Evolutionary conservation across 2,888 invertebrate species (phyloP).

Genomic region (Paralinhomoeus sp.): DNA sequence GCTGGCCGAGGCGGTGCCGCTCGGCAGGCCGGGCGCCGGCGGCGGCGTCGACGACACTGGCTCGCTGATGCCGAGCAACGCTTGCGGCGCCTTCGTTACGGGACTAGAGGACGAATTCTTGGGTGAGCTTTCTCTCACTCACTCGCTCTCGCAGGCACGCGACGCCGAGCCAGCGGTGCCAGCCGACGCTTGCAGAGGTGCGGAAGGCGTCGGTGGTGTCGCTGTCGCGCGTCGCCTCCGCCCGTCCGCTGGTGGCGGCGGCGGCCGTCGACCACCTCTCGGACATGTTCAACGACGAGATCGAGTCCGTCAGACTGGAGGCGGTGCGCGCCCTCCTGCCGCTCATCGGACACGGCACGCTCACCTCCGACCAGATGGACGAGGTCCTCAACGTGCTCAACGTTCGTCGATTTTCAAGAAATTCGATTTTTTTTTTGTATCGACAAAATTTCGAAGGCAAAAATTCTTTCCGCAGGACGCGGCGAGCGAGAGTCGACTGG

Average conservation of each 20-base stretch:
- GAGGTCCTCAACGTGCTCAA: no score
- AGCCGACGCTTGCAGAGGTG: slow-evolving; percentile 55
- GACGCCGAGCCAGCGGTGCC: neutral
- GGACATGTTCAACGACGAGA: slow-evolving; percentile 99
- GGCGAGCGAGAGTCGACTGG: slow-evolving; percentile 75
- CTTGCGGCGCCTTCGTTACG: slow-evolving; percentile 92
- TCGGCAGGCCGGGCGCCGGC: slow-evolving; percentile 42
- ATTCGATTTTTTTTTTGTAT: no score
- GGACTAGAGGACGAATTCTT: slow-evolving; percentile 45
- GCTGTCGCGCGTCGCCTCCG: slow-evolving; percentile 59
- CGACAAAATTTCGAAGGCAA: no score
- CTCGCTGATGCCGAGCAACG: slow-evolving; percentile 73
- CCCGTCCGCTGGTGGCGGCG: slow-evolving; percentile 49
- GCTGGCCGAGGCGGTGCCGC: slow-evolving; percentile 61
- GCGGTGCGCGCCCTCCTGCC: neutral
- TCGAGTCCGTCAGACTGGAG: slow-evolving; percentile 42
- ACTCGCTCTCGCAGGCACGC: no score
- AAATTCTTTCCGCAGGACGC: slow-evolving; percentile 53
- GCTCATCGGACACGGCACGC: neutral
- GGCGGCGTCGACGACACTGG: neutral
- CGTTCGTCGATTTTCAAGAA: no score
- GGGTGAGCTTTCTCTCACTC: slow-evolving; percentile 37
- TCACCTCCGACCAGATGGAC: no score
- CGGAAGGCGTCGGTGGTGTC: slow-evolving; percentile 82
- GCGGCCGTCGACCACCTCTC: slow-evolving; percentile 81